phyloP scores from a whole-genome alignment of 2,888 invertebrate genomes.

The Pseudococcus jackbeardsleyi region DNA sequence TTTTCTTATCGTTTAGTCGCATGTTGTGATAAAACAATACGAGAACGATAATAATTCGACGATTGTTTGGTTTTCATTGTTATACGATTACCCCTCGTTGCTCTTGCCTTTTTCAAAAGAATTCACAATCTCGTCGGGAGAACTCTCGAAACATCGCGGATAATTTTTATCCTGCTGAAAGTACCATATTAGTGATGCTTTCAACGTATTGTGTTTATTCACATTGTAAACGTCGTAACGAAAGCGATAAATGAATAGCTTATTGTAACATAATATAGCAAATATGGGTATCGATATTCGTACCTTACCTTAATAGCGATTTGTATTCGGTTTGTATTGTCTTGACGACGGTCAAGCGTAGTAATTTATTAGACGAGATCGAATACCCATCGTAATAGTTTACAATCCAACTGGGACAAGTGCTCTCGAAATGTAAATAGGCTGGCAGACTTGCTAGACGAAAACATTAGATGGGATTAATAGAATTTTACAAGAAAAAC shows the following conservation, averaged over 20 bases:
- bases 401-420: too few species aligned
- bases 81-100: not conserved
- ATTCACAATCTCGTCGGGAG: not conserved
- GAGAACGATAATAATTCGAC: not conserved
- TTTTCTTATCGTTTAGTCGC: not conserved
- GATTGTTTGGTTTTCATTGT: not conserved
- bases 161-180: not conserved
- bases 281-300: not conserved
- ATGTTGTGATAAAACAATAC: slow-evolving; percentile 16
- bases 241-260: not conserved
- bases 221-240: not conserved
- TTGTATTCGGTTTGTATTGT: slow-evolving; percentile 23
- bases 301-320: slow-evolving; percentile 15
- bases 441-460: too few species aligned
- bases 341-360: slow-evolving; percentile 30
- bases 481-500: too few species aligned
- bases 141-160: slow-evolving; percentile 5
- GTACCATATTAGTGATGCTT: slow-evolving; percentile 5
- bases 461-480: too few species aligned
- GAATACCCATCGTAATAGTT: too few species aligned
- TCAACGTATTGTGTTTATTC: not conserved
- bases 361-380: slow-evolving; percentile 17
- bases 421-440: too few species aligned
- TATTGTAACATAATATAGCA: not conserved
- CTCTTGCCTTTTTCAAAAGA: not conserved